These are phyloP conservation scores for Miopithecus talapoin DNA, from an alignment of 2,797 vertebrate genomes.

Conservation along the genomic window DNA sequence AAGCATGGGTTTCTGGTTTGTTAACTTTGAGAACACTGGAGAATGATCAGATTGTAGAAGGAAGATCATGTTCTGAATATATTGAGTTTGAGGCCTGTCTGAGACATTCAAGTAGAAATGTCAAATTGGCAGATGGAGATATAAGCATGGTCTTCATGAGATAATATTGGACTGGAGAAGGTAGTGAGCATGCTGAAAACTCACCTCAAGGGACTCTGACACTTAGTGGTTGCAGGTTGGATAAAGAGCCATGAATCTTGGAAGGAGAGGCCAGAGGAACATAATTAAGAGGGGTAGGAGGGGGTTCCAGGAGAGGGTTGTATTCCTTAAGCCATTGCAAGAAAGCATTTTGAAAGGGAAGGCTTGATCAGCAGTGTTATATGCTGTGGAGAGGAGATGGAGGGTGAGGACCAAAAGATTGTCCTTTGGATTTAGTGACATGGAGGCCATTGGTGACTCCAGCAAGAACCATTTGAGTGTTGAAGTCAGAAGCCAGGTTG, in stretches of 20 bases:
- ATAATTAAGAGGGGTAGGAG: neutral
- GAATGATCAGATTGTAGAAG: neutral
- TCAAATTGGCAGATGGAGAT: neutral
- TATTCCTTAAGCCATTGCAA: neutral
- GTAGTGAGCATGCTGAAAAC: neutral
- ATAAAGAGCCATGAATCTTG: neutral
- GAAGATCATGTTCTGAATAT: neutral
- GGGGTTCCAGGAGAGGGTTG: neutral
- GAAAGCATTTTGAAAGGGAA: neutral
- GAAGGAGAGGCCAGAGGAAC: neutral
- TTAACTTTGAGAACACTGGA: neutral
- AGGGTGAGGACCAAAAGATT: neutral
- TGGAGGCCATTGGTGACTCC: neutral
- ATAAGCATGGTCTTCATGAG: neutral
- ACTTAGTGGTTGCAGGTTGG: neutral
- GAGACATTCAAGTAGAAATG: neutral
- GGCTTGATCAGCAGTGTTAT: neutral
- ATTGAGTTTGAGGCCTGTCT: neutral
- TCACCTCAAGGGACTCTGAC: neutral
- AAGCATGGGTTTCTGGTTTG: neutral
- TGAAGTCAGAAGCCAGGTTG: neutral
- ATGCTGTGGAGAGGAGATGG: neutral
- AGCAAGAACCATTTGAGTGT: neutral
- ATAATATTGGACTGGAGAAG: neutral
- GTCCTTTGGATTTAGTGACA: neutral